Base-by-base conservation (phyloP, 2,797 vertebrate genomes). In the Pseudochaenichthys georgianus region DNA sequence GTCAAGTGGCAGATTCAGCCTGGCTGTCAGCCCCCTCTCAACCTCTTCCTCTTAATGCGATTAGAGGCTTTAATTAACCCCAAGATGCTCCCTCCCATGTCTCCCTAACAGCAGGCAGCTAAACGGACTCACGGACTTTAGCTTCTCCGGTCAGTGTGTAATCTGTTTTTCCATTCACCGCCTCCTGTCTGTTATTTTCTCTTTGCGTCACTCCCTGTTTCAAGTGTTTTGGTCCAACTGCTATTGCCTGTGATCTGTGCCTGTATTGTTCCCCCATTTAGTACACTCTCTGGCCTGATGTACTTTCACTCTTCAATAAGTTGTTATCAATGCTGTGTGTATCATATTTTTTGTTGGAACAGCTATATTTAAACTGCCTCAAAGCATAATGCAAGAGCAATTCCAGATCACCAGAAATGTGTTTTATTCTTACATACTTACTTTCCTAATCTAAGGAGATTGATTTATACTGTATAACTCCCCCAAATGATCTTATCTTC, bases 61-160 rank as follows among this genome's bases (percentile, higher is more conserved):
- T 90, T 87, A 88, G 70, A 87, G 59, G 69, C 69, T 89, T 85
- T 93, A 92, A 92, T 92, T 85, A 91, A 89, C 81, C 87, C 85
- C 61, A 9, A 58, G 73, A 70, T 75, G 78, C 34, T 38, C 34
- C 34, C 34, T 38, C 34, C 34, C 34, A 38, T 38, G 34, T 38
- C 34, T 54, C 69, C 42, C 67, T 17, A 71, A 81, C 53, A 77
- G 41, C 64, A 77, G 63, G 75, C 45, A 67, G 45, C 51, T 41
- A 6, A 62, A 57, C 38, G 60, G 58, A 75, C 54, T 23, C 70
- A 59, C 28, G 23, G 59, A n/a, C 64, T 71, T 45, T 13, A 34
- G 17, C 19, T 48, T 61, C 43, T 64, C 23, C 77, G 7, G 48
- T 75, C 51, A 41, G 21, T 4, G 4, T 43, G n/a, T 52, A 28